Base-by-base conservation (phyloP, 2,797 vertebrate genomes). In the Loris lydekkerianus region DNA sequence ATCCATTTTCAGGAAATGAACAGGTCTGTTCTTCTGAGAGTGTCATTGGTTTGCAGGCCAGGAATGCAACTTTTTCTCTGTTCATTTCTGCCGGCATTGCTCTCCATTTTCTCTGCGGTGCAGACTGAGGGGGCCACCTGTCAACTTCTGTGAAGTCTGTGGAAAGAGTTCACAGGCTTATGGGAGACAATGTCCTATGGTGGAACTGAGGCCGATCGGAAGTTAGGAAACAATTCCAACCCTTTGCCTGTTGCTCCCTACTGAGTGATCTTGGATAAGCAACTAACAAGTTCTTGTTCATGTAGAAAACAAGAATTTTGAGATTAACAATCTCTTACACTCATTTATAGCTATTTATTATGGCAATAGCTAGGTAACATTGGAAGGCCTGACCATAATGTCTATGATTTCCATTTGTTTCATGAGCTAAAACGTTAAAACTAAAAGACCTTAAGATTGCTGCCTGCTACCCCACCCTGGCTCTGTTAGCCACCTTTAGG, bases 21-120 rank as follows among this genome's bases (percentile, higher is more conserved):
- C 40, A 75, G 25, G 53, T 76, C 77, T 92, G 4, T 70, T 37
- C 7, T 83, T 95, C 63, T 63, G 86, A 93, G 84, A 95, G 77
- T 53, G 77, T 25, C 15, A 34, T 72, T 73, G 65, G 67, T 81
- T 89, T 91, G n/a, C 23, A 89, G 67, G 8, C 63, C 83, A 14
- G 21, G 31, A 5, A 7, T 89, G 25, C 27, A 21, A 31, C 61
- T 49, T 31, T 81, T 96, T 69, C 20, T 63, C 25, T 89, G 58
- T 85, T 23, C 20, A 83, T 7, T 73, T 87, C 37, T 91, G 20
- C 37, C 34, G 80, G 31, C 10, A 43, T 91, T 11, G 20, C 56
- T 81, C 21, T 81, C 31, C 7, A 13, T 78, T 94, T 80, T 20
- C 29, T 3, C 11, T 80, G 5, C 6, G 49, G 14, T 73, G 27